A percentile compares a stretch with the other conserved stretches of the same genome.
Evolutionary conservation across 2,113 vertebrate genomes (phyloP).

Genomic region (Psilopsiagon aymara): DNA sequence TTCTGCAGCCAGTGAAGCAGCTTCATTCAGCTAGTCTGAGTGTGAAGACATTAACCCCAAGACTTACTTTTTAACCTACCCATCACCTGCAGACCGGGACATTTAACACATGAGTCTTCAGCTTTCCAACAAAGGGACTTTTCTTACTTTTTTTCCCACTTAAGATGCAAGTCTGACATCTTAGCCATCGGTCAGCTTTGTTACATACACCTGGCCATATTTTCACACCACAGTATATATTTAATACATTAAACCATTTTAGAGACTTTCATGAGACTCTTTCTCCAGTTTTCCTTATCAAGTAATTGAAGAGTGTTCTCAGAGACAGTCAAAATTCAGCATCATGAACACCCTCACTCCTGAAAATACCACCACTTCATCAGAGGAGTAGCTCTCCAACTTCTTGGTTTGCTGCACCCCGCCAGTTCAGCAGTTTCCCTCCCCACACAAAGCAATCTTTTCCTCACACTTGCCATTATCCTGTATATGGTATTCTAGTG

Average conservation of each 20-base stretch:
- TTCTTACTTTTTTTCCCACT: not conserved
- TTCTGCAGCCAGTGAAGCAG: not conserved
- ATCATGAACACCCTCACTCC: not conserved
- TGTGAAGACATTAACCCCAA: not conserved
- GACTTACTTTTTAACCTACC: not conserved
- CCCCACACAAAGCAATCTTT: not conserved
- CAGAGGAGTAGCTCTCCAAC: not conserved
- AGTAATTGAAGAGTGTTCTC: not conserved
- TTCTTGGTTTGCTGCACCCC: not conserved
- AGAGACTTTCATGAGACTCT: not conserved
- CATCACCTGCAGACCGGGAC: not conserved
- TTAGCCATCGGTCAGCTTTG: not conserved
- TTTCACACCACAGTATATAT: not conserved
- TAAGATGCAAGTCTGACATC: not conserved
- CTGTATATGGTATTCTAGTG: not conserved
- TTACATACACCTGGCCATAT: not conserved
- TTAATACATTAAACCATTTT: not conserved
- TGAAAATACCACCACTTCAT: not conserved
- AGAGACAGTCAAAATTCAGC: not conserved
- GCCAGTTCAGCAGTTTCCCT: too few relatives aligned
- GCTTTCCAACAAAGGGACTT: not conserved
- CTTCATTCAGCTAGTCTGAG: not conserved
- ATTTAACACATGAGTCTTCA: not conserved
- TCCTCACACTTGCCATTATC: not conserved
- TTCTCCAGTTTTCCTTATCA: not conserved